Evolutionary conservation across 2,888 invertebrate genomes (phyloP).

Genomic region (Sphinx pinastri): DNA sequence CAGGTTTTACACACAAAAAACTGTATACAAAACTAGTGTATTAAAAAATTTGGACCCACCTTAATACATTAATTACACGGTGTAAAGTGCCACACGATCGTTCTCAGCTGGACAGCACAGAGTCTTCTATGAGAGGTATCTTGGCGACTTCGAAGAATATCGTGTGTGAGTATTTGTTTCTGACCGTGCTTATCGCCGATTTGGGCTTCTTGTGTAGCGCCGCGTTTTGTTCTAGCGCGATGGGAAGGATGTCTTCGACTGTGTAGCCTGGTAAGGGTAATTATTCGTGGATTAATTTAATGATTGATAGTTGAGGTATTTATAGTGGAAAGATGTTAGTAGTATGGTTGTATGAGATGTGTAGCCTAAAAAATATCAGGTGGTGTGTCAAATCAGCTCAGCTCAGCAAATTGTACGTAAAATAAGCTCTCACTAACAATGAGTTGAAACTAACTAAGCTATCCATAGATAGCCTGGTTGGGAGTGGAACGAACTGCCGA

Average conservation of each 20-base stretch:
- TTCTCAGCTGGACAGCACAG: conserved; percentile 67
- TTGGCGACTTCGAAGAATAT: conserved; percentile 97
- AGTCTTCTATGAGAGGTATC: conserved; percentile 85
- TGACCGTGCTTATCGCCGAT: conserved; percentile 91
- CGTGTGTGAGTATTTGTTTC: conserved; percentile 96
- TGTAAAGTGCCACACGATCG: conserved; percentile 58
- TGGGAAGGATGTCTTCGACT: conserved; percentile 88
- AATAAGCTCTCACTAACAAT: no score
- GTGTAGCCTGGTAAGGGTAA: conserved; percentile 86
- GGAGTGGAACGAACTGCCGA: no score
- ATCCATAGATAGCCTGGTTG: no score
- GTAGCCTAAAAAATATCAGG: no score
- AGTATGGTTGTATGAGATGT: no score
- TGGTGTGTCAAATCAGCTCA: no score
- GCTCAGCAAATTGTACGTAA: no score
- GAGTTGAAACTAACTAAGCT: no score
- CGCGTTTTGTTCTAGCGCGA: conserved; percentile 89
- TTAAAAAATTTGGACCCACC: conserved; percentile 68
- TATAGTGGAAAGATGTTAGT: no score
- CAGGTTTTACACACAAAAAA: conserved; percentile 14
- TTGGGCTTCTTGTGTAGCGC: conserved; percentile 91
- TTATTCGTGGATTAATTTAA: not conserved
- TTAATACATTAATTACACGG: conserved; percentile 54
- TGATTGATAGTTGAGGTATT: no score
- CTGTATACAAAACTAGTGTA: conserved; percentile 25